Evolutionary conservation across 2,113 vertebrate species (phyloP), one percentile per base, ranked within the genome.

Genomic region (Panurus biarmicus): DNA sequence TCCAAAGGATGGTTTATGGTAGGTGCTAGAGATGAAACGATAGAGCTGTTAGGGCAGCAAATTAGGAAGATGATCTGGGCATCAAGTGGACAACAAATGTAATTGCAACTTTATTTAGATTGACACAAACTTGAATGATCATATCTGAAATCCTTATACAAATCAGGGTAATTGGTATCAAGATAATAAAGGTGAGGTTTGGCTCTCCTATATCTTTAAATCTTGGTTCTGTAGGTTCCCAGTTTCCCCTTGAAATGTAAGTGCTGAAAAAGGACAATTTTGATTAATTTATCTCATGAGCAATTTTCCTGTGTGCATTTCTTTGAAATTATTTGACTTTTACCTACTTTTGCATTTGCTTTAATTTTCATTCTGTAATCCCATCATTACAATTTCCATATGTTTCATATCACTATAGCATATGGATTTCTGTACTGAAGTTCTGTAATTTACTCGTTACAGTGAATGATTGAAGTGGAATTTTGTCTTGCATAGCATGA

Each of bases 281-380:
- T 85, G 53, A 13, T 42, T 75, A 45, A 61, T 83, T 76, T 72
- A 29, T 85, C 31, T 87, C 31, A 69, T 87, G n/a, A 38, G 23
- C 38, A 69, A 10, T 79, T 87, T 89, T 69, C 10, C 26, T 89
- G 4, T 69, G 15, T 5, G 4, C n/a, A 10, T 91, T 79, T 85
- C 31, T 91, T 80, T 83, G 70, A 76, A 90, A 80, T 73, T 31
- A 61, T 76, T 85, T 89, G 20, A 53, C 57, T 93, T 85, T 22
- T 72, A 19, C 54, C 31, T 75, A 38, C 35, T 91, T 87, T n/a
- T 23, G 8, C 44, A 54, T 85, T 88, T 89, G 12, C 58, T 92
- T 75, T 85, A 69, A 87, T 90, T 87, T 91, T 94, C 29, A 31
- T 90, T 87, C 54, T 83, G 35, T 82, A 91, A 90, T 89, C 57